Evolutionary conservation across 1,140 invertebrate genomes (phyloP), one percentile per base, ranked within the genome.

Genomic region (Aporrectodea caliginosa): DNA sequence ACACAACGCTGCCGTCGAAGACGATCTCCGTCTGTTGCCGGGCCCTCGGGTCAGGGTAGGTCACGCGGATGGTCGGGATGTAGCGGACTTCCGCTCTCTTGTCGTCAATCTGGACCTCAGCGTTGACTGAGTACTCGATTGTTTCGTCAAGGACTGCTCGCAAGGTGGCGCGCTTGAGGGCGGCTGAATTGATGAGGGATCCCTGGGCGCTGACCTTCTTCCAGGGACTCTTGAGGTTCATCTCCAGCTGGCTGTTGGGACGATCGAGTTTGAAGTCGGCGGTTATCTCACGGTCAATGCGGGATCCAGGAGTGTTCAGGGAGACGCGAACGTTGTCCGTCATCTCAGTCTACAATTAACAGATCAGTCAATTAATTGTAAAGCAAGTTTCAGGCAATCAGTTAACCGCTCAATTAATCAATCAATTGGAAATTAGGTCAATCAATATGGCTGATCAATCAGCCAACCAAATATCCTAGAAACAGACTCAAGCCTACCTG

Each of bases 291-390:
- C 90, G 83, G 79, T 90, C 84, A 1, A 88, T 77, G 14, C 78
- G 79, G 6, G 90, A 90, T 29, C 88, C 86, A 0, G 90, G 90
- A 14, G 90, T 91, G 79, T 90, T 84, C 74, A 90, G 27, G 29
- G 32, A 34, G 29, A 81, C 33, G 31, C 34, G 29, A 6, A 76
- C 72, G 29, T 31, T 72, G 69, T 77, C 79, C 22, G 35, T 43
- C 33, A 77, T 74, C 16, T 71, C 35, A 27, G 30, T 58, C 43
- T 31, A n/a, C n/a, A n/a, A n/a, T n/a, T n/a, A n/a, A n/a, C n/a
- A n/a, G n/a, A n/a, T n/a, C n/a, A n/a, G n/a, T n/a, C n/a, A n/a
- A n/a, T n/a, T n/a, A n/a, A n/a, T n/a, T n/a, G n/a, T n/a, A n/a
- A n/a, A n/a, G n/a, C n/a, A n/a, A n/a, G n/a, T n/a, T n/a, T n/a